phyloP scores from a whole-genome alignment of 2,113 vertebrate species.

The Axis porcinus region DNA sequence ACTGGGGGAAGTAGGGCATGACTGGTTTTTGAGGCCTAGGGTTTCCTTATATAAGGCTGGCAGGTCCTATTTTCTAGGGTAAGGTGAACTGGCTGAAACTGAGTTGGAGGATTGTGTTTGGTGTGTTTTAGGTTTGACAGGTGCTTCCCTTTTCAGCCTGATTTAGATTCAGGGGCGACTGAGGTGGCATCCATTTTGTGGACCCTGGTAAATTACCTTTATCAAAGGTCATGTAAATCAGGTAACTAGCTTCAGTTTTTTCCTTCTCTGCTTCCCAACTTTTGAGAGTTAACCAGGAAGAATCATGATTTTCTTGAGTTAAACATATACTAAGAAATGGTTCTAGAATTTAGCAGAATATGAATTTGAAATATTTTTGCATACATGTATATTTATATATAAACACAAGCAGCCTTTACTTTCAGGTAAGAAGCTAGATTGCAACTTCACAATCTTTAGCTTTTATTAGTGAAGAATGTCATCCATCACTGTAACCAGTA shows the following conservation, averaged over 20 bases:
- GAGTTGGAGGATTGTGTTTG: not conserved
- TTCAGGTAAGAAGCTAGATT: not conserved
- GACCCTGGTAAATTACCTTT: not conserved
- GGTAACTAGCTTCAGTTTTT: not conserved
- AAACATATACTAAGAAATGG: not conserved
- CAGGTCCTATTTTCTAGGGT: not conserved
- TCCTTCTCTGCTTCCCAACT: not conserved
- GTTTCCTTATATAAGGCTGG: not conserved
- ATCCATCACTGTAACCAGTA: not conserved
- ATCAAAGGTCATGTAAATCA: not conserved
- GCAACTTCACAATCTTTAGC: not conserved
- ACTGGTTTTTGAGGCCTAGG: not conserved
- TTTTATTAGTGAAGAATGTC: not conserved
- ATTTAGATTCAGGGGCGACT: not conserved
- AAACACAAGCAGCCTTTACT: not conserved
- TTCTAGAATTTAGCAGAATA: not conserved
- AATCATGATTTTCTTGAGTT: slow-evolving; percentile 16
- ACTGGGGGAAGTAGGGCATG: not conserved
- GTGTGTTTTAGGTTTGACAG: not conserved
- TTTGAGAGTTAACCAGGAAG: slow-evolving; percentile 30
- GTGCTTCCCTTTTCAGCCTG: not conserved
- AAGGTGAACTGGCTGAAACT: not conserved
- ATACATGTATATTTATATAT: not conserved
- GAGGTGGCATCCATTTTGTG: not conserved
- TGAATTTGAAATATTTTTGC: not conserved